These are phyloP conservation scores for Polymixis flavicincta DNA, from an alignment of 2,888 invertebrate genomes.

Conservation along the genomic window DNA sequence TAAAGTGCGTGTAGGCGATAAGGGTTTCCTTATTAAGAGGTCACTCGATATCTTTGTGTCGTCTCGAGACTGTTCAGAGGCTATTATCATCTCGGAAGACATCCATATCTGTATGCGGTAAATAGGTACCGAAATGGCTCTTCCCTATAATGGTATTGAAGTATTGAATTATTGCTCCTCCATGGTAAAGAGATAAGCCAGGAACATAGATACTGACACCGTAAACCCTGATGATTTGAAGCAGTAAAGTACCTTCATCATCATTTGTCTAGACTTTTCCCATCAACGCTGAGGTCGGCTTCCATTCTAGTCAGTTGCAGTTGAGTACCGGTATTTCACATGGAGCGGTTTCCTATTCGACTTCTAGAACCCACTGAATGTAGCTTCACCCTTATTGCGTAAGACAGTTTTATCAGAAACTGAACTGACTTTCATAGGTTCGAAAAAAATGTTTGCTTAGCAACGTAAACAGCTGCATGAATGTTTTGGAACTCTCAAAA, in stretches of 20 bases:
- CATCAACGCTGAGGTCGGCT: not conserved
- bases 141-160: not conserved
- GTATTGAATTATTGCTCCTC: no score
- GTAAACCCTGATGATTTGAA: not conserved
- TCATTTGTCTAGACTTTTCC: not conserved
- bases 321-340: not conserved
- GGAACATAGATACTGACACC: not conserved
- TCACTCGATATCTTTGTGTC: slow-evolving; percentile 27
- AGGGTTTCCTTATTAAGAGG: slow-evolving; percentile 46
- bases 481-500: no score
- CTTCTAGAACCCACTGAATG: not conserved
- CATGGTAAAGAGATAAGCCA: not conserved
- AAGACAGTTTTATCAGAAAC: no score
- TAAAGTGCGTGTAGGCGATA: slow-evolving; percentile 49
- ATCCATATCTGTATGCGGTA: not conserved
- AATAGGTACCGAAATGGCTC: not conserved
- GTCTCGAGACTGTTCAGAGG: not conserved
- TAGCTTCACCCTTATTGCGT: no score
- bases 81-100: not conserved
- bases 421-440: no score
- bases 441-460: no score
- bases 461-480: no score
- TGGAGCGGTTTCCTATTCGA: not conserved
- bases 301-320: not conserved
- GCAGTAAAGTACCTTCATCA: not conserved